A percentile compares a stretch with the other conserved stretches of the same genome.
Evolutionary conservation across 1,140 invertebrate species (phyloP).

Genomic region (Bombus consobrinus): DNA sequence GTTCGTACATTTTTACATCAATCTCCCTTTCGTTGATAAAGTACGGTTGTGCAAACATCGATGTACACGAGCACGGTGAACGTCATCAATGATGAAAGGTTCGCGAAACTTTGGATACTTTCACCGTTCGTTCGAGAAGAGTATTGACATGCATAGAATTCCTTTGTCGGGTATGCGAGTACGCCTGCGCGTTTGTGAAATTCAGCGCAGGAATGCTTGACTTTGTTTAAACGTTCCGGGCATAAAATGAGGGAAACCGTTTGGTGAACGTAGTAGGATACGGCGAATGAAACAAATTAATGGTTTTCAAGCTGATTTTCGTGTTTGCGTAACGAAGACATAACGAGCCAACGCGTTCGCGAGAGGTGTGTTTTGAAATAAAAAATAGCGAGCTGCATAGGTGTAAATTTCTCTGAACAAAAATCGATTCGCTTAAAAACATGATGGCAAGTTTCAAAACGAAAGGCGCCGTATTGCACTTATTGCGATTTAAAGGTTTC

Average conservation of each 20-base stretch:
- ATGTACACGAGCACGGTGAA: not conserved
- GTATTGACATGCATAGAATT: slow-evolving; percentile 42
- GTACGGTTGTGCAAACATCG: not conserved
- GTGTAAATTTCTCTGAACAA: not conserved
- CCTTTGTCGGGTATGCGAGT: slow-evolving; percentile 22
- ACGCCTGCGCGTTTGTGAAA: slow-evolving; percentile 37
- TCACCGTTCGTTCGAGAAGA: slow-evolving; percentile 45
- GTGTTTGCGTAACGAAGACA: slow-evolving; percentile 29
- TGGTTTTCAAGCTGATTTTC: slow-evolving; percentile 30
- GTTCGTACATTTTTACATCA: not conserved
- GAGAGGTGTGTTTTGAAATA: not conserved
- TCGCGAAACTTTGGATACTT: slow-evolving; percentile 58
- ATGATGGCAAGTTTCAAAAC: not conserved
- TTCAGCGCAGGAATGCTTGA: slow-evolving; percentile 19
- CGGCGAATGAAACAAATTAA: slow-evolving; percentile 29
- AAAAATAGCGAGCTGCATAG: not conserved
- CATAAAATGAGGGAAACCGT: slow-evolving; percentile 15
- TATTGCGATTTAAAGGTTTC: not conserved
- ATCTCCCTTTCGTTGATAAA: not conserved
- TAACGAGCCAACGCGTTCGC: not conserved
- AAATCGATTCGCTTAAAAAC: not conserved
- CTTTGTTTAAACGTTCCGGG: slow-evolving; percentile 31
- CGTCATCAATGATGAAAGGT: slow-evolving; percentile 37
- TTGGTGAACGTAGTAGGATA: not conserved
- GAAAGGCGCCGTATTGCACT: not conserved